Base-by-base conservation (phyloP, 2,888 invertebrate genomes). In the Pollenia labialis region DNA sequence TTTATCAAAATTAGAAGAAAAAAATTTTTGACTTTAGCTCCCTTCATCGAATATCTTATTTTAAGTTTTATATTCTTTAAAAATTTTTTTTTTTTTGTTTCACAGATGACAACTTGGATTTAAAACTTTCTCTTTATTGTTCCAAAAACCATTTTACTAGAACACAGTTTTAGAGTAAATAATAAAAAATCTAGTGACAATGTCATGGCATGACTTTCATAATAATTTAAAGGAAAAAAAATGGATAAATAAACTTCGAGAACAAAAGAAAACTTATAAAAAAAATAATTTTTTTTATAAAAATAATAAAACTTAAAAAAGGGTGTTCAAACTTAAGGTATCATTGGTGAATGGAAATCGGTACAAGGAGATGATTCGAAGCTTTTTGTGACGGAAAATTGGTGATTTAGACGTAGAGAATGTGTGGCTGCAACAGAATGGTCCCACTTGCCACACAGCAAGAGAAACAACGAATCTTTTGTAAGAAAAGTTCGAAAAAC, bases 161-260 rank as follows among this genome's bases (percentile, higher is more conserved):
- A 12, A 42, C 44, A 58, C 42, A 54, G 52, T 14, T 62, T 40
- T 18, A 66, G 7, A 66, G 66, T 58, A 81, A 81, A 68, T 52
- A 66, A 50, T 48, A 54, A 32, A 64, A 72, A 84, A 84, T 79
- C 58, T 84, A 74, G 84, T 84, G 72, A 68, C 79, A 84, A 79
- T 84, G 77, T 84, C 84, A 79, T 74, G 23, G 12, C 58, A 66
- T 72, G 66, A 74, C 74, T 72, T 79, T 84, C 66, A 79, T 56
- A 68, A 75, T 68, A 50, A 40, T 60, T 50, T 48, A 42, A 40
- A 14, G 11, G 23, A 60, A 56, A 58, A 9, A 74, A 56, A 74
- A 16, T 18, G 12, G 12, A 64, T 54, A 42, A 75, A 42, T 16
- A 75, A 64, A 74, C 46, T 18, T 18, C 32, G 7, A 58, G n/a